Evolutionary conservation across 2,888 invertebrate genomes (phyloP).

Genomic region (Miltochrista miniata): DNA sequence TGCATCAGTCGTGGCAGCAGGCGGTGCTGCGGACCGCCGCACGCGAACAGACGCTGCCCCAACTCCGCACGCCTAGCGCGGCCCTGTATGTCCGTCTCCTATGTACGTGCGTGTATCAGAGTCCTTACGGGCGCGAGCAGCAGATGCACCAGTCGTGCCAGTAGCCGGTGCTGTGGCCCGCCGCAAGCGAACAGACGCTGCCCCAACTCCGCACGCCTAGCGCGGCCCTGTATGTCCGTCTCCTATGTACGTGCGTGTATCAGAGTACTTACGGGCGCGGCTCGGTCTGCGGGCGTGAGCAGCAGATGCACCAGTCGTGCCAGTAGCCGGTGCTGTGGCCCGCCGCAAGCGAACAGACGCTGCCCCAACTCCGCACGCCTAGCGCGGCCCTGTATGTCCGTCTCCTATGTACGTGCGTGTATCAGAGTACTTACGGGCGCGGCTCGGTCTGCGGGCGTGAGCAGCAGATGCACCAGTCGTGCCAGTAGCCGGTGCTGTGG

Average conservation of each 20-base stretch:
- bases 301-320: slow-evolving; percentile 75
- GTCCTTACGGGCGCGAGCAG: slow-evolving; percentile 52
- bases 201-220: too few species aligned
- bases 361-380: too few species aligned
- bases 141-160: slow-evolving; percentile 74
- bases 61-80: slow-evolving; percentile 59
- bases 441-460: too few species aligned
- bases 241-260: too few species aligned
- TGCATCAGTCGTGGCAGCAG: slow-evolving; percentile 76
- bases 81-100: too few species aligned
- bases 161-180: slow-evolving; percentile 64
- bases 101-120: too few species aligned
- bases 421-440: too few species aligned
- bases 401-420: too few species aligned
- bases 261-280: too few species aligned
- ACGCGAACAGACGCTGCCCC: slow-evolving; percentile 71
- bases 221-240: too few species aligned
- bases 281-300: too few species aligned
- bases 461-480: slow-evolving; percentile 71
- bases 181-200: slow-evolving; percentile 65
- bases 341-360: slow-evolving; percentile 62
- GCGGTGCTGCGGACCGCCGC: slow-evolving; percentile 58
- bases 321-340: slow-evolving; percentile 68
- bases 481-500: slow-evolving; percentile 73
- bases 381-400: too few species aligned